phyloP scores from a whole-genome alignment of 2,888 invertebrate genomes.

The Lampropteryx suffumata region DNA sequence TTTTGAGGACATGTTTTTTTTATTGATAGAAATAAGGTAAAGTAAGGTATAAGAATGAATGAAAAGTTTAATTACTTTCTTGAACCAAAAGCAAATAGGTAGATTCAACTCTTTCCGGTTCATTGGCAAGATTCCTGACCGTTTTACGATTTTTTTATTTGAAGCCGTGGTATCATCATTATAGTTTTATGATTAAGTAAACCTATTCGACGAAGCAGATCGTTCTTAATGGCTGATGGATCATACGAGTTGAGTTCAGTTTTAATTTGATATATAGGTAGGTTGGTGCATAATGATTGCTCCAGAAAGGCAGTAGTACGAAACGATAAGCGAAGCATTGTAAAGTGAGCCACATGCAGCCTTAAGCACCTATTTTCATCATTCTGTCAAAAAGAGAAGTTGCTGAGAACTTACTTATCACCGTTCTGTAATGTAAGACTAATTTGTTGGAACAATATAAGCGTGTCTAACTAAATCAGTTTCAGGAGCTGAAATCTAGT shows the following conservation, averaged over 20 bases:
- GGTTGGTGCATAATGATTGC: not conserved
- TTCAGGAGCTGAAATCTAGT: no score
- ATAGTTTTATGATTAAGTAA: not conserved
- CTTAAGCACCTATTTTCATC: not conserved
- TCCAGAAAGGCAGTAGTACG: not conserved
- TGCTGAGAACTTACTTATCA: no score
- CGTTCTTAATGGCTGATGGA: not conserved
- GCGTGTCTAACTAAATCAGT: no score
- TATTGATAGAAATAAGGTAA: no score
- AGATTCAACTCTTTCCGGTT: conserved; percentile 41
- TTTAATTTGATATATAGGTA: not conserved
- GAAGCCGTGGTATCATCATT: not conserved
- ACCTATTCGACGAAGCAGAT: not conserved
- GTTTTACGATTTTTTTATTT: conserved; percentile 1
- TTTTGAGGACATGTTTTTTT: no score
- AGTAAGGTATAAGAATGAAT: no score
- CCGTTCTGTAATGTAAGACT: no score
- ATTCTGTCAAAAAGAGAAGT: no score
- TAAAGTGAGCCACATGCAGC: not conserved
- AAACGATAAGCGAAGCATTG: not conserved
- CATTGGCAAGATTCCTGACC: conserved; percentile 21
- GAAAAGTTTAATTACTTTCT: not conserved
- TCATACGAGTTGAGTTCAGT: not conserved
- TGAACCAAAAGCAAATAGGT: not conserved
- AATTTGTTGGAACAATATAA: no score